Evolutionary conservation across 2,797 vertebrate genomes (phyloP).

Genomic region (Lophius americanus): DNA sequence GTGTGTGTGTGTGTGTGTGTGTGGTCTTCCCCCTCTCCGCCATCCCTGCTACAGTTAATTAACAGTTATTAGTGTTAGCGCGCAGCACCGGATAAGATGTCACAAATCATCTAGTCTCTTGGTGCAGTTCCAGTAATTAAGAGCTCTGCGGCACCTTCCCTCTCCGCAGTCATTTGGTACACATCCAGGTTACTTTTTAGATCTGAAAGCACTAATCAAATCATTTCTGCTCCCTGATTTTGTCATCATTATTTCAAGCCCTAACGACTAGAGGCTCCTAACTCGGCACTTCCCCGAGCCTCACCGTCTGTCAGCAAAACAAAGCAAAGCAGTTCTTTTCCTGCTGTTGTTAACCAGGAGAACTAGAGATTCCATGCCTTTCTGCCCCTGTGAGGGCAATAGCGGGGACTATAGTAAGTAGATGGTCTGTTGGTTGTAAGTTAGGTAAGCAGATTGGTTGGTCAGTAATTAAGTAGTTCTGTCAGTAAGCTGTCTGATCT

Average conservation of each 20-base stretch:
- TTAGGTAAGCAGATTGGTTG: too few species aligned
- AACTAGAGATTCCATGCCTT: too few species aligned
- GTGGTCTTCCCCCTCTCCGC: constrained; percentile 63
- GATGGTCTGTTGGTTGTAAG: too few species aligned
- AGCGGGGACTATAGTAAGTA: too few species aligned
- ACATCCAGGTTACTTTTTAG: constrained; percentile 94
- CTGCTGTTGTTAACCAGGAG: constrained; percentile 70
- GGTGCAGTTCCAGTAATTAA: constrained; percentile 97
- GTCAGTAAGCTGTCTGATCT: too few species aligned
- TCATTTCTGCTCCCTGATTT: constrained; percentile 92
- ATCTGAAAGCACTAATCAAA: constrained; percentile 98
- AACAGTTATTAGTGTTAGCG: constrained; percentile 98
- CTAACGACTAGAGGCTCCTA: constrained; percentile 87
- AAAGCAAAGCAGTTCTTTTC: constrained; percentile 69
- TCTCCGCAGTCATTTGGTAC: constrained; percentile 90
- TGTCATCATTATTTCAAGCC: constrained; percentile 92
- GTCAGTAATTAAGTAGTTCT: too few species aligned
- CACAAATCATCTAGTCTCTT: constrained; percentile 98
- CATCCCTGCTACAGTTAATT: constrained; percentile 98
- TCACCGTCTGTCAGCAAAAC: constrained; percentile 75
- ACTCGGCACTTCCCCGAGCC: constrained; percentile 61
- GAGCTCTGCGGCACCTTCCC: constrained; percentile 92
- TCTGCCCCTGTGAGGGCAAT: too few species aligned
- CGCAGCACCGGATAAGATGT: constrained; percentile 93
- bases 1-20: not conserved